phyloP scores from a whole-genome alignment of 35 echinoderm and acorn worm genomes.

The Nesometra sesokonis region DNA sequence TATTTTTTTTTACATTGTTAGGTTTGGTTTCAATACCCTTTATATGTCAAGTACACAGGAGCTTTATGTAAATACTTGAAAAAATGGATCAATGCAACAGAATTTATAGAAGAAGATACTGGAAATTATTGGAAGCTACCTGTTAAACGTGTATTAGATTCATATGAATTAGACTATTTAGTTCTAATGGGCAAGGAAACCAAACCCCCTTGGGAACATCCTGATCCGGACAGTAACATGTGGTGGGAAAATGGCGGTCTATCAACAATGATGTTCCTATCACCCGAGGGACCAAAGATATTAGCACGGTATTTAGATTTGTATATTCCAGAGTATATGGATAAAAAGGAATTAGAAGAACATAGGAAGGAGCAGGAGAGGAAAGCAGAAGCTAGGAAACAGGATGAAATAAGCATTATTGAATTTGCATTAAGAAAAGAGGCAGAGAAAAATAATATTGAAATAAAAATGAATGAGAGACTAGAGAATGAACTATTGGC shows the following conservation, averaged over 20 bases:
- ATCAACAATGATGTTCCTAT: not conserved
- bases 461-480: not conserved
- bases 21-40: conserved; percentile 1
- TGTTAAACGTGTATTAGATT: not conserved
- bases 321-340: not conserved
- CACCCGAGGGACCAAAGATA: not conserved
- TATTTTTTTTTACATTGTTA: not conserved
- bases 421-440: not conserved
- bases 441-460: not conserved
- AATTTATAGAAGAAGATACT: not conserved
- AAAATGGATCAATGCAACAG: not conserved
- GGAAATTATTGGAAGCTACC: not conserved
- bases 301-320: not conserved
- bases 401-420: not conserved
- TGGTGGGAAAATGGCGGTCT: not conserved
- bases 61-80: not conserved
- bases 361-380: not conserved
- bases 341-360: not conserved
- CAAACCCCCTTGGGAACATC: not conserved
- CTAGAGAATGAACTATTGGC: no score
- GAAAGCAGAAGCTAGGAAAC: not conserved
- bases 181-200: not conserved
- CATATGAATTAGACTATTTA: not conserved
- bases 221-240: not conserved
- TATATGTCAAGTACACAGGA: not conserved